Evolutionary conservation across 2,888 invertebrate genomes (phyloP), one percentile per base, ranked within the genome.

Genomic region (Lycocerus yunnanus): DNA sequence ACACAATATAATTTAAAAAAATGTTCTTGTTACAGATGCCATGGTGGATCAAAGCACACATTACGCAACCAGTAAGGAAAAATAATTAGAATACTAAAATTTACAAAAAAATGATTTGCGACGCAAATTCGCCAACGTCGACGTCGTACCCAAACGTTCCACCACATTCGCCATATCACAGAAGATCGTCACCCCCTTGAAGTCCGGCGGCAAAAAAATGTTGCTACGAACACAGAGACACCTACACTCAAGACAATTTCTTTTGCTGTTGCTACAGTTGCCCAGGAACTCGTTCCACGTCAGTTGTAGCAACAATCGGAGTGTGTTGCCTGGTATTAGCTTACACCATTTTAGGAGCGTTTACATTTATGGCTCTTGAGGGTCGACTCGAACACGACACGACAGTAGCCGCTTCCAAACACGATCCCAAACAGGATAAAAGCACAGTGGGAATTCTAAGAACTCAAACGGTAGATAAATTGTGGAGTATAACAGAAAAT

Each of bases 321-420:
- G 91, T 95, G 72, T 95, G 95, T 86, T 91, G 93, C 80, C 90
- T 98, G 71, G 97, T 98, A 15, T 91, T 98, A 65, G 93, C 93
- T 13, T 98, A 98, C 89, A 96, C 97, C 78, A 91, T 97, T 68
- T 90, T 97, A 82, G 98, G 98, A 13, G 97, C 96, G 18, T 94
- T 97, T 84, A 92, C 97, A 74, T 98, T 98, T 88, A 93, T 95
- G 87, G 93, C 94, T 13, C 88, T 96, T 72, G 95, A 96, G 86
- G 95, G 94, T 70, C 85, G 86, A 9, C 75, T 85, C n/a, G 83
- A 84, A 66, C 84, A 85, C 58, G 92, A 91, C 81, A 91, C 91
- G 1, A 90, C 91, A 6, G 91, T 92, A 63, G 92, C 92, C 6
- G 91, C 92, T 8, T 91, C 92, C 1, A 91, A 91, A 83, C 89